A percentile compares a stretch with the other conserved stretches of the same genome.
phyloP scores from a whole-genome alignment of 2,797 vertebrate genomes.

The Ataeniobius toweri region DNA sequence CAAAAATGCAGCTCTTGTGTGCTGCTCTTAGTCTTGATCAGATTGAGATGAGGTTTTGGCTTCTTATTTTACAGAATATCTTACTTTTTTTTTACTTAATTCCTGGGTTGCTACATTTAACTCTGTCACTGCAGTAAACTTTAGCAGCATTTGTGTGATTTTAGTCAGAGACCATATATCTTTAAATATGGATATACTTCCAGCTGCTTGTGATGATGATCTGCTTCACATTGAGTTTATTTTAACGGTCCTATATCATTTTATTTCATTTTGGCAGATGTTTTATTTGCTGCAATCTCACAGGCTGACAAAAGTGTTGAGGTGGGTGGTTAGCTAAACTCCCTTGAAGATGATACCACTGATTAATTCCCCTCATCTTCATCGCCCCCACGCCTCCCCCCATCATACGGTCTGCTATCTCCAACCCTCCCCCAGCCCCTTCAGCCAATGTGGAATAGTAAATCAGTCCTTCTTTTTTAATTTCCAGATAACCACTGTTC shows the following conservation, averaged over 20 bases:
- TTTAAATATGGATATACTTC: not conserved
- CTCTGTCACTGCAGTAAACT: not conserved
- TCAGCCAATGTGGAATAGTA: constrained; percentile 74
- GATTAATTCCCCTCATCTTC: constrained; percentile 73
- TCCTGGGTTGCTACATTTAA: not conserved
- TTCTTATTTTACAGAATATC: not conserved
- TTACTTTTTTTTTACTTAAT: not conserved
- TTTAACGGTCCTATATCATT: not conserved
- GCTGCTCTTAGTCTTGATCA: not conserved
- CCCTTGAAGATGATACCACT: constrained; percentile 69
- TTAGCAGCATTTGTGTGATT: not conserved
- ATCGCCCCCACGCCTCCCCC: constrained; percentile 37
- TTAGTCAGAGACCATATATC: not conserved
- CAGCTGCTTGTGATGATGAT: not conserved
- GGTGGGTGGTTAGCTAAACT: constrained; percentile 74
- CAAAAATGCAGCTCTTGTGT: no score
- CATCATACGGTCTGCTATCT: constrained; percentile 44
- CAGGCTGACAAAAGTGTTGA: constrained; percentile 74
- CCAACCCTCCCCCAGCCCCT: constrained; percentile 57
- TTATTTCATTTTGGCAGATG: constrained; percentile 47
- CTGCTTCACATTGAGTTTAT: not conserved
- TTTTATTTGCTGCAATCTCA: constrained; percentile 54
- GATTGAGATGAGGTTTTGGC: not conserved
- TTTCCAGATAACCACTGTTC: constrained; percentile 77
- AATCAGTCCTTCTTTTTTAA: constrained; percentile 75